A percentile compares a stretch with the other conserved stretches of the same genome.
Evolutionary conservation across 37 sponge, comb jelly and placozoan species (phyloP).

Genomic region (Axinella damicornis): DNA sequence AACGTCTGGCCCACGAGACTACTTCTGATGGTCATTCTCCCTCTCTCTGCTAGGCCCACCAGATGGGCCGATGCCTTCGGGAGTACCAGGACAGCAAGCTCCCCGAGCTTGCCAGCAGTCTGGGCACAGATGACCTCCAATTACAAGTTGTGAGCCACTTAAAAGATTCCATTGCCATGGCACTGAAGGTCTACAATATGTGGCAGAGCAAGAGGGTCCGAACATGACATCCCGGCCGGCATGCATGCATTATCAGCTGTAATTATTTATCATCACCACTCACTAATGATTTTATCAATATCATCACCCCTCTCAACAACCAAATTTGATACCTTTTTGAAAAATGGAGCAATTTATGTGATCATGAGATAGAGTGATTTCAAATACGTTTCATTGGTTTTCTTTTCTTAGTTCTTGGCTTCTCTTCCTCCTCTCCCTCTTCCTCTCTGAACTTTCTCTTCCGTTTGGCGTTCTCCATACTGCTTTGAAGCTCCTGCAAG

Average conservation of each 20-base stretch:
- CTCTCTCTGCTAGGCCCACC: slow-evolving; percentile 3
- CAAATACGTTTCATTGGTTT: neutral
- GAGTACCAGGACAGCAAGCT: slow-evolving; percentile 23
- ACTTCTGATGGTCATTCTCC: too few relatives aligned
- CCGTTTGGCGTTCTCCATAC: slow-evolving; percentile 7
- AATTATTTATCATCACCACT: too few relatives aligned
- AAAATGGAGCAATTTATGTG: too few relatives aligned
- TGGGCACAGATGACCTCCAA: neutral
- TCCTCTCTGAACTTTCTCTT: slow-evolving; percentile 1
- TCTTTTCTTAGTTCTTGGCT: slow-evolving; percentile 12
- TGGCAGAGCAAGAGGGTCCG: slow-evolving; percentile 16
- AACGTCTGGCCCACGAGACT: too few relatives aligned
- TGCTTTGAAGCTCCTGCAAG: slow-evolving; percentile 11
- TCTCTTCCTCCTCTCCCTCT: slow-evolving; percentile 14
- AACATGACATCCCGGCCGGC: too few relatives aligned
- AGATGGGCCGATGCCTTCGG: slow-evolving; percentile 20
- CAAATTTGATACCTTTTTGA: too few relatives aligned
- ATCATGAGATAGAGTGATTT: neutral
- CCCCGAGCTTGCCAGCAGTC: neutral
- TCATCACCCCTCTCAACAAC: too few relatives aligned
- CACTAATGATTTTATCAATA: too few relatives aligned
- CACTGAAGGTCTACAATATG: slow-evolving; percentile 13
- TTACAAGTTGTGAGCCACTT: slow-evolving; percentile 1
- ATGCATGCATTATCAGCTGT: too few relatives aligned
- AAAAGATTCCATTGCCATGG: neutral